A percentile compares a stretch with the other conserved stretches of the same genome.
phyloP scores from a whole-genome alignment of 2,113 vertebrate species.

The Pelmatolapia mariae region DNA sequence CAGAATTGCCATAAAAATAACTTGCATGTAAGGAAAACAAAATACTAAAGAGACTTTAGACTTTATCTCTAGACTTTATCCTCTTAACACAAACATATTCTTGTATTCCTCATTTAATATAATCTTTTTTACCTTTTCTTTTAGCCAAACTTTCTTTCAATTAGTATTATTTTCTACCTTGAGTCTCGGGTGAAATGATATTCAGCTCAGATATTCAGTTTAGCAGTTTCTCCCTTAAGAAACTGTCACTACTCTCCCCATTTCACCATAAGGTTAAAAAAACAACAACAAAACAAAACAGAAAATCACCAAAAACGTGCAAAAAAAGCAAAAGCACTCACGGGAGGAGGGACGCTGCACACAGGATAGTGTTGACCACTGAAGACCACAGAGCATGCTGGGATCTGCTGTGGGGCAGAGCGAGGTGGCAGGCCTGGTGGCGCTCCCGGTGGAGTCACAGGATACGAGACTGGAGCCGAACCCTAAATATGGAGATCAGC shows the following conservation, averaged over 20 bases:
- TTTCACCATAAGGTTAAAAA: neutral
- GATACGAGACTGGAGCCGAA: constrained; percentile 89
- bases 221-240: neutral
- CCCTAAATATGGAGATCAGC: constrained; percentile 76
- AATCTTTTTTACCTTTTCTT: neutral
- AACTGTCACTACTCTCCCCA: neutral
- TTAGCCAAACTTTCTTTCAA: neutral
- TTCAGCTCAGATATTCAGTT: neutral
- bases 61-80: neutral
- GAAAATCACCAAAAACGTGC: neutral
- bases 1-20: neutral
- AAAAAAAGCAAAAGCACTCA: constrained; percentile 53
- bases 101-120: neutral
- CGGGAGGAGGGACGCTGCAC: constrained; percentile 84
- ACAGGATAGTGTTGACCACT: constrained; percentile 95
- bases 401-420: constrained; percentile 89
- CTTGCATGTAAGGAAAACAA: neutral
- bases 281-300: fast-evolving
- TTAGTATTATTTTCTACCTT: neutral
- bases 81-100: neutral
- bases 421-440: constrained; percentile 90
- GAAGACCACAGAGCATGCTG: constrained; percentile 95
- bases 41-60: neutral
- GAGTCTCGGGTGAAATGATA: neutral
- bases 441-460: constrained; percentile 83